These are phyloP conservation scores for Baryphthengus martii DNA, from an alignment of 2,113 vertebrate genomes.

Conservation along the genomic window DNA sequence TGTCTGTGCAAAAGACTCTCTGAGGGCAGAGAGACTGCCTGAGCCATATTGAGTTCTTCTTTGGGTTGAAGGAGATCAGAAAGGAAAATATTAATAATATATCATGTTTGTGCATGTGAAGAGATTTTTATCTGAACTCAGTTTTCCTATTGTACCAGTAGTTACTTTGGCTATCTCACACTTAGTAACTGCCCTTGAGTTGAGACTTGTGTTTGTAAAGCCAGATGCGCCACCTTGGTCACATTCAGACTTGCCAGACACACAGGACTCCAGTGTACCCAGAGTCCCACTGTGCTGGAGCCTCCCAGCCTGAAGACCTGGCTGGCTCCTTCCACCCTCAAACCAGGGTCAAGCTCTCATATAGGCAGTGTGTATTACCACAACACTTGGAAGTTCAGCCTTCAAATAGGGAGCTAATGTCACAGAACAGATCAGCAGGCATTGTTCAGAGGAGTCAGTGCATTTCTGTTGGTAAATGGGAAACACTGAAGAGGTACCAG, in stretches of 20 bases:
- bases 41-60: not conserved
- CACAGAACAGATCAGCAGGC: not conserved
- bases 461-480: not conserved
- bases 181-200: not conserved
- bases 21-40: not conserved
- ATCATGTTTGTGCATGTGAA: not conserved
- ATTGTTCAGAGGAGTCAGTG: too few species aligned
- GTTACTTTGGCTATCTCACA: not conserved
- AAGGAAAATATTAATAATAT: not conserved
- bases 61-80: not conserved
- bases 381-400: not conserved
- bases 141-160: not conserved
- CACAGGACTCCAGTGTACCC: not conserved
- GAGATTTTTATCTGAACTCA: not conserved
- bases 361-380: not conserved
- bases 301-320: not conserved
- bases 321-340: not conserved
- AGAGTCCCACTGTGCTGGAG: not conserved
- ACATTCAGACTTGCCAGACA: rapidly evolving
- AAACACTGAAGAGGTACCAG: not conserved
- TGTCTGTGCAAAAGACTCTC: not conserved
- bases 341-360: not conserved
- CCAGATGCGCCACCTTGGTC: not conserved
- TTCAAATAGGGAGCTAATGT: rapidly evolving
- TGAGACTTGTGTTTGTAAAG: not conserved